A percentile compares a stretch with the other conserved stretches of the same genome.
Evolutionary conservation across 53 echinoderm and acorn worm species (phyloP).

Genomic region (Arbacia lixula): DNA sequence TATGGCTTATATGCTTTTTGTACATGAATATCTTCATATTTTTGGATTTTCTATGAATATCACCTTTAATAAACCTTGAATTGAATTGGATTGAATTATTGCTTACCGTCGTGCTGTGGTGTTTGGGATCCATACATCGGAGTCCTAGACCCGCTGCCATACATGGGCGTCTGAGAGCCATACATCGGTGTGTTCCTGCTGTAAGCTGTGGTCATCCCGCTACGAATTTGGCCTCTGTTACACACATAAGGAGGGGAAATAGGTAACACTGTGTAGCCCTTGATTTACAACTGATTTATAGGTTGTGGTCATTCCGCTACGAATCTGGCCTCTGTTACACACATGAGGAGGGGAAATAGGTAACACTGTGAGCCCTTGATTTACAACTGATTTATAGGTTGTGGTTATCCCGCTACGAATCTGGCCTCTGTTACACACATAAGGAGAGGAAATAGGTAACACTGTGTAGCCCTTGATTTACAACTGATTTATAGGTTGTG

Average conservation of each 20-base stretch:
- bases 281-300: too few species aligned
- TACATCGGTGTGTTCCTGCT: conserved; percentile 91
- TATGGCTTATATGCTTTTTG: too few species aligned
- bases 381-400: too few species aligned
- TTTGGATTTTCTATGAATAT: too few species aligned
- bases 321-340: not conserved
- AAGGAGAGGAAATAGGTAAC: too few species aligned
- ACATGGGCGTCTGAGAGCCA: conserved; percentile 99
- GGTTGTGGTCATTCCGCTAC: not conserved
- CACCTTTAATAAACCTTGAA: too few species aligned
- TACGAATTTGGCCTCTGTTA: conserved; percentile 74
- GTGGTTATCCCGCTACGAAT: not conserved
- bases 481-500: not conserved
- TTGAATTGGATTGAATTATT: too few species aligned
- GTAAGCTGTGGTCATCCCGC: conserved; percentile 77
- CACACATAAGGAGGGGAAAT: conserved; percentile 9
- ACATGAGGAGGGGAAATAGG: too few species aligned
- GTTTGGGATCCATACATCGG: conserved; percentile 99
- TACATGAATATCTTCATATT: too few species aligned
- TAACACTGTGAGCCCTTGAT: too few species aligned
- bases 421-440: not conserved
- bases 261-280: too few species aligned
- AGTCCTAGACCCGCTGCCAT: conserved; percentile 91
- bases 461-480: too few species aligned
- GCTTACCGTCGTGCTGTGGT: conserved; percentile 93